phyloP scores from a whole-genome alignment of 2,888 invertebrate species.

The Epistrophe eligans region DNA sequence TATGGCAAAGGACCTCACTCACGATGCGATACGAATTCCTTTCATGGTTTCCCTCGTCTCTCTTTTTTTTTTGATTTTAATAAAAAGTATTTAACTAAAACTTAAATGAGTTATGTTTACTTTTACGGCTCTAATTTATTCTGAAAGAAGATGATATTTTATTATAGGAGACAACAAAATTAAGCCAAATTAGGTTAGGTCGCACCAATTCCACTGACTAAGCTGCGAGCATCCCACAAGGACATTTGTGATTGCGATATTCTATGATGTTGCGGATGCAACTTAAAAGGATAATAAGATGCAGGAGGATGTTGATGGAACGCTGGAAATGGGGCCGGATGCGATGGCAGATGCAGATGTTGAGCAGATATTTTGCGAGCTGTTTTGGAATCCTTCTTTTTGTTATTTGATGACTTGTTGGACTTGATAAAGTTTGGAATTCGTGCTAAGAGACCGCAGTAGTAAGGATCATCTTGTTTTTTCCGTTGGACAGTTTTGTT shows the following conservation, averaged over 20 bases:
- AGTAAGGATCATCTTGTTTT: slow-evolving; percentile 88
- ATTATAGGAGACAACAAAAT: not conserved
- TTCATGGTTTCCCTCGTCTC: slow-evolving; percentile 66
- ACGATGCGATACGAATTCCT: slow-evolving; percentile 72
- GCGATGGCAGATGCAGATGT: slow-evolving; percentile 79
- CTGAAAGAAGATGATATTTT: slow-evolving; percentile 36
- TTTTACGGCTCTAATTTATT: slow-evolving; percentile 38
- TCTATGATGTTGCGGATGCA: slow-evolving; percentile 82
- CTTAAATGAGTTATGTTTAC: slow-evolving; percentile 27
- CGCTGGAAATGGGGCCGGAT: slow-evolving; percentile 82
- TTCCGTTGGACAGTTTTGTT: slow-evolving; percentile 79
- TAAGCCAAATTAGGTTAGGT: not conserved
- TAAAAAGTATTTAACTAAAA: slow-evolving; percentile 42
- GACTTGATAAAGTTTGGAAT: slow-evolving; percentile 89
- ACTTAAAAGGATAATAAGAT: slow-evolving; percentile 82
- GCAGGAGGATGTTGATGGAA: slow-evolving; percentile 80
- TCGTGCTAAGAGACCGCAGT: slow-evolving; percentile 88
- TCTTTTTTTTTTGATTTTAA: slow-evolving; percentile 24
- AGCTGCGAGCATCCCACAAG: slow-evolving; percentile 83
- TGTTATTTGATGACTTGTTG: slow-evolving; percentile 79
- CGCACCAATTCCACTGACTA: slow-evolving; percentile 82
- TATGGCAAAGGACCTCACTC: slow-evolving; percentile 77
- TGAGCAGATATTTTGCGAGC: slow-evolving; percentile 83
- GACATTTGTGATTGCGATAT: slow-evolving; percentile 83
- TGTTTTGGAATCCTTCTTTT: slow-evolving; percentile 81